phyloP scores from a whole-genome alignment of 92 coral and sea anemone species.

The Palythoa grandiflora region DNA sequence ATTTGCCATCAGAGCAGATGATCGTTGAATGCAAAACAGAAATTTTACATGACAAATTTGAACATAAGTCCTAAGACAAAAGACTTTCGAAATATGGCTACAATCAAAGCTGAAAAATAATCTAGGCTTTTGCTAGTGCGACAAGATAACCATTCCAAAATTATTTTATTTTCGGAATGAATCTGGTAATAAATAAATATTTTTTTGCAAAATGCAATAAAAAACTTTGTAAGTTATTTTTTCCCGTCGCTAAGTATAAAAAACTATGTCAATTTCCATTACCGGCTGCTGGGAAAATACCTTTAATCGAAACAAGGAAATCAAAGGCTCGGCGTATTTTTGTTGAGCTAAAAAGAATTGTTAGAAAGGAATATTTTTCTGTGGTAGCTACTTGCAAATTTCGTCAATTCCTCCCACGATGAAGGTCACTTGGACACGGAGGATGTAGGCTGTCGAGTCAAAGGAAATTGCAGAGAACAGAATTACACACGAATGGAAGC shows the following conservation, averaged over 20 bases:
- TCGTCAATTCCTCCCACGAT: slow-evolving; percentile 34
- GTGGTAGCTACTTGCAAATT: slow-evolving; percentile 13
- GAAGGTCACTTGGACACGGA: slow-evolving; percentile 48
- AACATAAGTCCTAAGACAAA: slow-evolving; percentile 17
- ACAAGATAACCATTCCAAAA: slow-evolving; percentile 1
- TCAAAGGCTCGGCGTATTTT: not conserved
- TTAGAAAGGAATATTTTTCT: not conserved
- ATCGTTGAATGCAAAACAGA: slow-evolving; percentile 36
- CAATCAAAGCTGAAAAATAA: slow-evolving; percentile 20
- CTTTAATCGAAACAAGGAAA: slow-evolving; percentile 29
- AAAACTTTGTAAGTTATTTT: not conserved
- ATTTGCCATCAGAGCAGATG: slow-evolving; percentile 33
- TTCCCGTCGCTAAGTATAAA: slow-evolving; percentile 9
- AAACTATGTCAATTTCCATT: slow-evolving; percentile 14
- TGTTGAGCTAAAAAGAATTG: not conserved
- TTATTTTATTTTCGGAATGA: not conserved
- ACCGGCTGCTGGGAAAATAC: slow-evolving; percentile 43
- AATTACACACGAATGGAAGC: slow-evolving; percentile 33
- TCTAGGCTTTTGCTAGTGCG: not conserved
- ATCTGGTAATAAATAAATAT: not conserved
- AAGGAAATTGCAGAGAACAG: slow-evolving; percentile 41
- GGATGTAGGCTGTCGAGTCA: slow-evolving; percentile 19
- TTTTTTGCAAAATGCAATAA: slow-evolving; percentile 17
- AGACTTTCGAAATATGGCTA: slow-evolving; percentile 30
- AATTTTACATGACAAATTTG: slow-evolving; percentile 18